Percentiles rank a stretch among this genome's conserved stretches.
Evolutionary conservation across 2,113 vertebrate genomes (phyloP).

Genomic region (Donacobius atricapilla): DNA sequence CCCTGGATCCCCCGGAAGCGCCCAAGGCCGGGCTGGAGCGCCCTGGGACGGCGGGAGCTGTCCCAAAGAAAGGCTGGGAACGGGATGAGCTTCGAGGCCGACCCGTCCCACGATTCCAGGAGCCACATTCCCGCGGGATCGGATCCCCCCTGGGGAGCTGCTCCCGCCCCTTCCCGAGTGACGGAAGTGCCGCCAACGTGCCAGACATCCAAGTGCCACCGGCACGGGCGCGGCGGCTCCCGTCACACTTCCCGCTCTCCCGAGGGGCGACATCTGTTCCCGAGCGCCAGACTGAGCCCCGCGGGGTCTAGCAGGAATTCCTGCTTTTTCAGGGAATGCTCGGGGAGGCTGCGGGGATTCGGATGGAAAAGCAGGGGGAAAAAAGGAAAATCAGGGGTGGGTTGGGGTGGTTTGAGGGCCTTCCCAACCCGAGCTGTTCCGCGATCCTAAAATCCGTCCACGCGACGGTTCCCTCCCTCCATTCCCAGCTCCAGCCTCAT

Average conservation of each 20-base stretch:
- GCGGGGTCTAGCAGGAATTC: neutral
- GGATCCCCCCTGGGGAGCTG: neutral
- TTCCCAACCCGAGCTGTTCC: neutral
- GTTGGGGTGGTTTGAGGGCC: neutral
- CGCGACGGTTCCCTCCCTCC: neutral
- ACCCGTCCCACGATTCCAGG: accelerated
- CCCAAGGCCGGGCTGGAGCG: neutral
- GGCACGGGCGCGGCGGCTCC: neutral
- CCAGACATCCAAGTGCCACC: neutral
- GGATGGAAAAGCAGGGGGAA: neutral
- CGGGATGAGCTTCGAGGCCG: neutral
- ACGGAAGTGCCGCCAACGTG: neutral
- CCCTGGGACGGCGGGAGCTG: accelerated
- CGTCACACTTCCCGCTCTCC: neutral
- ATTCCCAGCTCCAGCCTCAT: neutral
- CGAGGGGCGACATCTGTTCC: neutral
- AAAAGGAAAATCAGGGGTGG: neutral
- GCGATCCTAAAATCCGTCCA: accelerated
- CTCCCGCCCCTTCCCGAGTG: neutral
- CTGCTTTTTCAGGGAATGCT: neutral
- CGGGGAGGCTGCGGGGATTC: accelerated
- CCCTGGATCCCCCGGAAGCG: neutral
- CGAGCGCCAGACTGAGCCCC: neutral
- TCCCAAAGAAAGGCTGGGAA: accelerated
- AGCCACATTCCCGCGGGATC: accelerated